Evolutionary conservation across 37 sponge, comb jelly and placozoan genomes (phyloP).

Genomic region (Dysidea cf. avara): DNA sequence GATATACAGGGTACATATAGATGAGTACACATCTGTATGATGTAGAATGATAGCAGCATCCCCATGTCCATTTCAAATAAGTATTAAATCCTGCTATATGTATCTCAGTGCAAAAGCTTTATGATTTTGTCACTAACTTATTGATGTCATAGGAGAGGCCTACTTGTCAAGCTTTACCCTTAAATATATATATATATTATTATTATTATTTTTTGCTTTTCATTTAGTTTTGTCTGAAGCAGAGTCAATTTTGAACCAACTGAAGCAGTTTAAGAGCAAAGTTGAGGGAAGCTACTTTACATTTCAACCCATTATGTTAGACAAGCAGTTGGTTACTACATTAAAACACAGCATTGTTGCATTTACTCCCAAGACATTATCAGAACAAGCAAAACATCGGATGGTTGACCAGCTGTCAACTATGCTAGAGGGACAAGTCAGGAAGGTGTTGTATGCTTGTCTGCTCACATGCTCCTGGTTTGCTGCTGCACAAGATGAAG

Average conservation of each 20-base stretch:
- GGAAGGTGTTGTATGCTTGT: constrained; percentile 49
- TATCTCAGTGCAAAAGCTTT: no score
- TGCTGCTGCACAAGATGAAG: constrained; percentile 48
- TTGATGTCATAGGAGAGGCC: no score
- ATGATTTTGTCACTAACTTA: no score
- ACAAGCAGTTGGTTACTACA: constrained; percentile 11
- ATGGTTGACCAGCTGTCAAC: constrained; percentile 34
- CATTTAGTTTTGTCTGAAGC: constrained; percentile 18
- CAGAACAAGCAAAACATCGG: constrained; percentile 29
- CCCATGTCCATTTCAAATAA: no score
- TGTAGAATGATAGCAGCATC: no score
- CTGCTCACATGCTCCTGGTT: constrained; percentile 73
- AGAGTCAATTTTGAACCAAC: constrained; percentile 19
- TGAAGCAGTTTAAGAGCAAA: constrained; percentile 54
- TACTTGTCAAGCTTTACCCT: no score
- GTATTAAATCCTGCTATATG: no score
- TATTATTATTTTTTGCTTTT: no score
- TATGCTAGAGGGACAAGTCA: constrained; percentile 41
- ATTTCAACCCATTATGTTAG: constrained; percentile 29
- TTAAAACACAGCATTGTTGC: constrained; percentile 39
- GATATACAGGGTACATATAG: no score
- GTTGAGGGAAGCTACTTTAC: constrained; percentile 52
- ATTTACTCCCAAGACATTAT: constrained; percentile 55
- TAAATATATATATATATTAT: no score
- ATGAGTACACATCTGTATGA: no score